Evolutionary conservation across 1,140 invertebrate genomes (phyloP), one percentile per base, ranked within the genome.

Genomic region (Venturia canescens): DNA sequence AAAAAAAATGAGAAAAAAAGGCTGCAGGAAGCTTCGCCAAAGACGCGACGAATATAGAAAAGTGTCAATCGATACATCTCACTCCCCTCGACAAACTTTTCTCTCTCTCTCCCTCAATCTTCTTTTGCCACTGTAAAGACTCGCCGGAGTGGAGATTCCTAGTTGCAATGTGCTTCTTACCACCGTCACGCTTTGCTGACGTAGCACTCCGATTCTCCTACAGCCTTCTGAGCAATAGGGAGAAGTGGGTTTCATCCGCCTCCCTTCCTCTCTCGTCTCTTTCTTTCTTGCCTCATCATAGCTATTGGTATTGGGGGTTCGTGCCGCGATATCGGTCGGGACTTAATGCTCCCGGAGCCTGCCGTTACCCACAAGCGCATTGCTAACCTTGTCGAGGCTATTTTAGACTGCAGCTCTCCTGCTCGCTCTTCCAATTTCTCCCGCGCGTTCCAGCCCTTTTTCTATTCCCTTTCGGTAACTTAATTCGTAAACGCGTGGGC

Each of bases 101-200:
- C 66, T 23, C 21, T 23, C 66, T 66, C 66, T 23, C 21, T 23
- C 66, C 29, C 23, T 4, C 66, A 18, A 29, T 31, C 31, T 29
- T 16, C 66, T 69, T 29, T 15, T 66, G 23, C 21, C 13, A 3
- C 66, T 34, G 66, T 18, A 31, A 71, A 38, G 69, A 48, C 34
- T 38, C 21, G 27, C 67, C 31, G 38, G 2, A 71, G 6, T n/a
- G 6, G 34, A 29, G 71, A 74, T 53, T 74, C 71, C 44, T 74
- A 44, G 71, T 74, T 74, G 71, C 71, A 74, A 74, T 74, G 71
- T 74, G 71, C 26, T 53, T 74, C 71, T 74, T 74, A 74, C 71
- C 48, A 31, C 48, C 71, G 44, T 74, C 71, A 74, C 71, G 71
- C 71, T 74, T 74, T 21, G 71, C 71, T 74, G 71, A 74, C 71